Evolutionary conservation across 2,113 vertebrate genomes (phyloP).

Genomic region (Myotis davidii): DNA sequence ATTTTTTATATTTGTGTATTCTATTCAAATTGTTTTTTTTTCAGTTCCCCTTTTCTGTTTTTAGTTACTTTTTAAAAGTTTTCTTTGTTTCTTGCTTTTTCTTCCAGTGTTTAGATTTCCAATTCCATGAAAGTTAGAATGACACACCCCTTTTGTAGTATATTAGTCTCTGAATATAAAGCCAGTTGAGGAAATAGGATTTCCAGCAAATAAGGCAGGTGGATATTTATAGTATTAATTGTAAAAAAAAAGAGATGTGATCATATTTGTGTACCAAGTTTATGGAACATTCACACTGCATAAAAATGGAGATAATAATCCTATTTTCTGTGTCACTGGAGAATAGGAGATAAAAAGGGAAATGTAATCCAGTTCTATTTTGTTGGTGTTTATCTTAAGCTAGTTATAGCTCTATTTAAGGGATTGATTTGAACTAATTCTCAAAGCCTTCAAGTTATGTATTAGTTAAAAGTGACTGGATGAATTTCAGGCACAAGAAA

Average conservation of each 20-base stretch:
- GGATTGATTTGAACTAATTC: constrained; percentile 21
- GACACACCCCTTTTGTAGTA: not conserved
- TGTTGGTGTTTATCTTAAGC: not conserved
- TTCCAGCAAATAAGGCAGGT: not conserved
- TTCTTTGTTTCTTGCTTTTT: constrained; percentile 1
- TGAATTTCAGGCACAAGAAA: constrained; percentile 23
- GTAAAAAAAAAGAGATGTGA: constrained; percentile 16
- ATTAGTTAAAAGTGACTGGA: not conserved
- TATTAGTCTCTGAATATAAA: not conserved
- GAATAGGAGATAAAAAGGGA: not conserved
- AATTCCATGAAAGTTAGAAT: not conserved
- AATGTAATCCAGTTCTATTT: not conserved
- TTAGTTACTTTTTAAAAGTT: not conserved
- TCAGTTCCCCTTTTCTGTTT: not conserved
- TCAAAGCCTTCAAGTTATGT: constrained; percentile 25
- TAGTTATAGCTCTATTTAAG: not conserved
- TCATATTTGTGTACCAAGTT: not conserved
- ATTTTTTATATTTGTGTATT: not conserved
- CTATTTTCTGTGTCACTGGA: not conserved
- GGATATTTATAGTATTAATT: not conserved
- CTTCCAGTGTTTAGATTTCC: not conserved
- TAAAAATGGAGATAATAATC: not conserved
- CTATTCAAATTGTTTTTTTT: not conserved
- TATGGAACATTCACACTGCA: not conserved
- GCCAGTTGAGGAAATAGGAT: not conserved